Base-by-base conservation (phyloP, 2,113 vertebrate species). In the Pelecanus crispus region DNA sequence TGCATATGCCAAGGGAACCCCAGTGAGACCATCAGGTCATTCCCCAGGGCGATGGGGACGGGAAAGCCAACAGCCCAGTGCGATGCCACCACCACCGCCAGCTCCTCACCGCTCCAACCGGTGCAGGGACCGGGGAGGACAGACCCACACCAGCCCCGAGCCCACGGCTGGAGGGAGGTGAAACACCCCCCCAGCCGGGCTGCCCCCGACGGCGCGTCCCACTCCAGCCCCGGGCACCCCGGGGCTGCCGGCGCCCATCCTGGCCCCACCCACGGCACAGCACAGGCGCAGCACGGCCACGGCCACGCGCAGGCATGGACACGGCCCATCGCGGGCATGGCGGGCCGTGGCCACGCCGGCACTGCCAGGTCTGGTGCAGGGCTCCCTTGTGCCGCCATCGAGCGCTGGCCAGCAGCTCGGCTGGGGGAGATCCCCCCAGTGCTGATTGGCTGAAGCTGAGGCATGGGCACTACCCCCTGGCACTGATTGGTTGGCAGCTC, bases 121-220 rank as follows among this genome's bases (percentile, higher is more conserved):
- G 40, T 0, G 0, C 50, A 14, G 44, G 21, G 26, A 38, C 31
- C 0, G 0, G 18, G 10, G 14, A 50, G 59, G 38, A 40, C 28
- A 61, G 53, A 59, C 53, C 62, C 40, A 32, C 4, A 1, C 36
- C 47, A 22, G 34, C 56, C 56, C 38, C 1, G 0, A 59, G 28
- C 73, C 31, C 20, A 2, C 7, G 4, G 42, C 45, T 3, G 7
- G 44, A 10, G 53, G 50, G 62, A 36, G 24, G 55, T 8, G n/a
- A 28, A 77, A n/a, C 0, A 2, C 2, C 4, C 24, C 45, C 9
- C 6, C 18, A 18, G 11, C 32, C 4, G 2, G 26, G 29, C 12
- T n/a, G 72, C 10, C 61, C 18, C 42, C 0, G 34, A 36, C 1
- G 0, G 18, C 7, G 0, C 5, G 3, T 53, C 38, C 58, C 5